phyloP scores from a whole-genome alignment of 2,113 vertebrate species.

The Pedionomus torquatus region DNA sequence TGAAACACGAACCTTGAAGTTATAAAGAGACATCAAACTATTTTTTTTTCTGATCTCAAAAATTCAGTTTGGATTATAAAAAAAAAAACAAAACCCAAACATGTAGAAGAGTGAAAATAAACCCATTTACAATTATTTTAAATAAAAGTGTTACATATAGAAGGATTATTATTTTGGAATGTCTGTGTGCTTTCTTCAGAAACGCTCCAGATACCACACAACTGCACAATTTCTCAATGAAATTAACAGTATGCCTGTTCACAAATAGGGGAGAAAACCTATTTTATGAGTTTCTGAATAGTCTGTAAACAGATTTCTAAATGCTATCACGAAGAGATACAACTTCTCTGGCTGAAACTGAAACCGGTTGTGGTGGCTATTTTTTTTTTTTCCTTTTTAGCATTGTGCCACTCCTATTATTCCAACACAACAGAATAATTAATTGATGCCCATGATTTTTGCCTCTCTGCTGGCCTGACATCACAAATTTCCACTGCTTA shows the following conservation, averaged over 20 bases:
- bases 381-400: background rate
- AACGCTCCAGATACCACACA: background rate
- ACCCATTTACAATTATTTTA: background rate
- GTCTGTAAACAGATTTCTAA: background rate
- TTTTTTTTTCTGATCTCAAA: background rate
- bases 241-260: background rate
- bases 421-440: background rate
- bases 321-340: background rate
- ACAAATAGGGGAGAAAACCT: background rate
- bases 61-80: background rate
- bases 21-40: background rate
- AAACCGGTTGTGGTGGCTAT: background rate
- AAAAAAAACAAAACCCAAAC: background rate
- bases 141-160: background rate
- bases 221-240: background rate
- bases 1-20: constrained; percentile 90
- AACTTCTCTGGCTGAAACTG: background rate
- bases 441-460: background rate
- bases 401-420: background rate
- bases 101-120: background rate
- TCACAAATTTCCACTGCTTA: background rate
- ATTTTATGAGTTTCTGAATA: background rate
- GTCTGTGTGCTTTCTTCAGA: background rate
- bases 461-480: background rate
- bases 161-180: background rate